Base-by-base conservation (phyloP, 2,113 vertebrate species). In the Rhabdomys dilectus region DNA sequence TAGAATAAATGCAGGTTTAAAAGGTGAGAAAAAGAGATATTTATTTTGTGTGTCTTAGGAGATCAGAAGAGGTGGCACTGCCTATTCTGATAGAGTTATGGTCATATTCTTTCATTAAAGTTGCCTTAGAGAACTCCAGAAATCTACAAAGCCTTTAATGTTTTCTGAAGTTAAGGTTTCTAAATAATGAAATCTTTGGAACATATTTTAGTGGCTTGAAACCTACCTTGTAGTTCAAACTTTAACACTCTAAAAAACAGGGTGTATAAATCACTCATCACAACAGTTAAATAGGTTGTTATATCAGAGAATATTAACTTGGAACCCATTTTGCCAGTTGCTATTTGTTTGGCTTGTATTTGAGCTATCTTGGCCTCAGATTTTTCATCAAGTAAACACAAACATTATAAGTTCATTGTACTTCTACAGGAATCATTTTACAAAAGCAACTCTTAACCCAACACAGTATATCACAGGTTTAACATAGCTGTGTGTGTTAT, bases 171-270 rank as follows among this genome's bases (percentile, higher is more conserved):
- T 92, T 81, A 73, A 75, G n/a, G 75, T 76, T 31, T 64, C 45
- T 68, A 86, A 97, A 94, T 78, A 90, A 95, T 80, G 11, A 93
- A 78, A 91, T 91, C 22, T 96, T 72, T 76, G 3, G 9, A 0
- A 80, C 2, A 88, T 88, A 58, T 64, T 89, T 7, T 34, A 77
- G 16, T 42, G 45, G 21, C 42, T 90, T 15, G 17, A 80, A 77
- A 84, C n/a, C 76, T 97, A 3, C 34, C 66, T 66, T 80, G 19
- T 62, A 8, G 4, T 91, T 95, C 15, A 93, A 64, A 81, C 76
- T 88, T 39, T 11, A 72, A 4, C 58, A 48, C 16, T 96, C 95
- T 7, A 51, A 56, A 85, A 62, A 64, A 64, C 62, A 64, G 36
- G 39, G 62, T 90, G 21, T 8, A 51, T 34, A 17, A 29, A 7